Conservation (phyloP, 2,113 vertebrate species). For the Azemiops feae region DNA sequence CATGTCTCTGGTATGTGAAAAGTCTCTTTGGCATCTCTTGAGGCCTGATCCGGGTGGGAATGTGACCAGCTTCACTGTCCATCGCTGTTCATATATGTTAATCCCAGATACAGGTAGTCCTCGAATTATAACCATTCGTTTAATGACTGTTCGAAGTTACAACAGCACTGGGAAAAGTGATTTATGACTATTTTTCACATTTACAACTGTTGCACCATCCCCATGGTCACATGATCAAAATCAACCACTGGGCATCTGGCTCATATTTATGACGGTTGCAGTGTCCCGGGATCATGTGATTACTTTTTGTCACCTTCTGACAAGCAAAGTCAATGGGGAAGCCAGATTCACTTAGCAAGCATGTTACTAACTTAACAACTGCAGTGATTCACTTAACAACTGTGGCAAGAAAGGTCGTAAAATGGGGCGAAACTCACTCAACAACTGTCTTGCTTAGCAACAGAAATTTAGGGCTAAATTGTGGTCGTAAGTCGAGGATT, state of each 20-base stretch:
- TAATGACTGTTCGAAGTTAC: not conserved
- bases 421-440: not conserved
- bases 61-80: not conserved
- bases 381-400: not conserved
- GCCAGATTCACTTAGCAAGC: not conserved
- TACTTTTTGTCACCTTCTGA: not conserved
- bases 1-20: constrained; percentile 85
- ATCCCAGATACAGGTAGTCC: not conserved
- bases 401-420: not conserved
- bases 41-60: not conserved
- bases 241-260: not conserved
- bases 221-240: not conserved
- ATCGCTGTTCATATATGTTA: not conserved
- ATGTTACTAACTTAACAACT: too few species aligned
- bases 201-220: not conserved
- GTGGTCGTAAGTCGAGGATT: not conserved
- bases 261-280: not conserved
- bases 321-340: not conserved
- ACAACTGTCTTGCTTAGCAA: not conserved
- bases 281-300: not conserved
- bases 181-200: not conserved
- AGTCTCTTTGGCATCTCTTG: accelerated
- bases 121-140: too few species aligned
- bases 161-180: not conserved
- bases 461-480: not conserved